phyloP scores from a whole-genome alignment of 2,797 vertebrate genomes.

The Brotogeris chrysoptera region DNA sequence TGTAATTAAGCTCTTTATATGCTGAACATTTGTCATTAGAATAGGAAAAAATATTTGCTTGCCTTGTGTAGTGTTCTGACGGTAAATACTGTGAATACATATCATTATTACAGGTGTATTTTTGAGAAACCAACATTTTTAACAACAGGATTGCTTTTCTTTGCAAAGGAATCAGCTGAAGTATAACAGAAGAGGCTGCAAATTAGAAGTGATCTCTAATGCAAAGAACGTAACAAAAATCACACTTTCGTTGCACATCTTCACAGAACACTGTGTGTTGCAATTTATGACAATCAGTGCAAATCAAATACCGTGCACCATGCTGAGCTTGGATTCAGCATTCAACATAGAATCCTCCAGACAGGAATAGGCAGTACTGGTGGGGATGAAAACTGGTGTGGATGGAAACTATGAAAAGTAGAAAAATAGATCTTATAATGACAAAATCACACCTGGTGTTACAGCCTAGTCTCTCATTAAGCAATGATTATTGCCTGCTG shows the following conservation, averaged over 20 bases:
- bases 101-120: neutral
- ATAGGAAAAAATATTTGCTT: slow-evolving; percentile 31
- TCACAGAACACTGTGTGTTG: neutral
- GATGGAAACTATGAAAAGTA: neutral
- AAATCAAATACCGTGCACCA: neutral
- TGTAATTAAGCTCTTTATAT: slow-evolving; percentile 70
- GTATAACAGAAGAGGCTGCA: neutral
- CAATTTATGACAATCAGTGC: slow-evolving; percentile 9
- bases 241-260: neutral
- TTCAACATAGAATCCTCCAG: neutral
- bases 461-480: slow-evolving; percentile 54
- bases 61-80: neutral
- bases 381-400: neutral
- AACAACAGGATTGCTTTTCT: neutral
- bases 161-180: neutral
- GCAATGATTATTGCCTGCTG: slow-evolving; percentile 64
- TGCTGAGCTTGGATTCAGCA: slow-evolving; percentile 14
- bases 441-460: slow-evolving; percentile 38
- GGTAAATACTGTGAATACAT: neutral
- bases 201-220: neutral
- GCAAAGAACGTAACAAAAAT: neutral
- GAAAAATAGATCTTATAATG: neutral
- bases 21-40: slow-evolving; percentile 59
- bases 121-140: neutral
- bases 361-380: neutral